phyloP scores from a whole-genome alignment of 2,113 vertebrate genomes.

The Cisticola juncidis region DNA sequence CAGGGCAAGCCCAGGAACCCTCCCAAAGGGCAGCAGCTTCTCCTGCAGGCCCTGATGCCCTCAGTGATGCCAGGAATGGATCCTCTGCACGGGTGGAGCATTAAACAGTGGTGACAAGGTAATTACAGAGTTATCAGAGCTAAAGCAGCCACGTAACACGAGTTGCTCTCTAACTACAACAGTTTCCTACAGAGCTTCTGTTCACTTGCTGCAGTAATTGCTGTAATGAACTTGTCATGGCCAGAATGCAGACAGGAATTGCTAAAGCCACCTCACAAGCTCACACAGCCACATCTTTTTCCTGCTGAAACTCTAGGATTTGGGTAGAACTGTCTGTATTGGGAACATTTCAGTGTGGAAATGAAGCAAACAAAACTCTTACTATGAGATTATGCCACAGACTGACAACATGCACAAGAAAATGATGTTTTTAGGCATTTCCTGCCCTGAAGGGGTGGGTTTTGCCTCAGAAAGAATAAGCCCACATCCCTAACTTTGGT shows the following conservation, averaged over 20 bases:
- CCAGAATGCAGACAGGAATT: conserved; percentile 54
- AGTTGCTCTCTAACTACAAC: conserved; percentile 56
- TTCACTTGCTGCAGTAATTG: conserved; percentile 61
- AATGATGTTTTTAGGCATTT: not conserved
- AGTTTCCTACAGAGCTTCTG: conserved; percentile 63
- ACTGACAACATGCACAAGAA: not conserved
- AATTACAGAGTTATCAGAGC: conserved; percentile 68
- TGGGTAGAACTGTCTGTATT: not conserved
- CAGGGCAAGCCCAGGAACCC: not conserved
- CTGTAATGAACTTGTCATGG: conserved; percentile 65
- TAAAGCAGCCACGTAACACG: conserved; percentile 66
- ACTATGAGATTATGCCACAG: not conserved
- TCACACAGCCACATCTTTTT: not conserved
- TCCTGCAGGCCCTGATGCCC: conserved; percentile 41
- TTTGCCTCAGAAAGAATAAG: not conserved
- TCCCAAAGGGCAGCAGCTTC: conserved; percentile 56
- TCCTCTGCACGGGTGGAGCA: conserved; percentile 30
- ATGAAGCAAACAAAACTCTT: not conserved
- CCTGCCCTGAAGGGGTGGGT: fast-evolving
- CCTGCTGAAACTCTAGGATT: not conserved
- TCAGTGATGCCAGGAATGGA: conserved; percentile 47
- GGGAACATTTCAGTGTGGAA: not conserved
- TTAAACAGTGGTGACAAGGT: conserved; percentile 62
- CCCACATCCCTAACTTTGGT: not conserved
- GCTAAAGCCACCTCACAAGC: conserved; percentile 33